Evolutionary conservation across 2,797 vertebrate species (phyloP), one percentile per base, ranked within the genome.

Genomic region (Peromyscus aztecus): DNA sequence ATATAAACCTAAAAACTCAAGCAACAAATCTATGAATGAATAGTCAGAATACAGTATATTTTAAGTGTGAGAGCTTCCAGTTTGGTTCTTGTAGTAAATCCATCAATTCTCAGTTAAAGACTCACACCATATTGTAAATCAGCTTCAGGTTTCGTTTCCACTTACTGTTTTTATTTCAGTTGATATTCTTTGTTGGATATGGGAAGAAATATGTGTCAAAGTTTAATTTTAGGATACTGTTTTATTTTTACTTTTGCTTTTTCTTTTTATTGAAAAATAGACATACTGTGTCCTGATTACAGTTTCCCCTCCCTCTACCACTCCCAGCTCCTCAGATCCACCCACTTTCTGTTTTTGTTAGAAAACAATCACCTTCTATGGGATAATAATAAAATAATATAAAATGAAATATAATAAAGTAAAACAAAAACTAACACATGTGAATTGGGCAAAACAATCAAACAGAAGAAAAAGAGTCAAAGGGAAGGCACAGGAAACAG

Each of bases 111-210:
- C 7, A 78, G 76, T 95, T 67, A 9, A 89, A 81, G 78, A 61
- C 3, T 77, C 61, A 77, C 8, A 16, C 17, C 14, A 34, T 1
- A 80, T 76, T 57, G 89, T 34, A 23, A 27, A 89, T 88, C 10
- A 52, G n/a, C 4, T 0, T 11, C 82, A 4, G 55, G 8, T 94
- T 88, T 88, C 17, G 52, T 67, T 96, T 93, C n/a, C 77, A 17
- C 82, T 89, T 92, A 27, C 73, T 83, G 11, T 93, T 94, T 87
- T 91, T 81, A 52, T 84, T 91, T 85, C 37, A 91, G 21, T 92
- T 80, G 3, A 6, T 49, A 4, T 52, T 13, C n/a, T 90, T 92
- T 94, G 16, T 76, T 96, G 78, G 87, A 40, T 43, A 17, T 90
- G 2, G 31, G 27, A 82, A 43, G 21, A 67, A 75, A 92, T 90